Percentiles rank a stretch among this genome's conserved stretches.
phyloP scores from a whole-genome alignment of 2,113 vertebrate genomes.

The Terrapene triunguis region DNA sequence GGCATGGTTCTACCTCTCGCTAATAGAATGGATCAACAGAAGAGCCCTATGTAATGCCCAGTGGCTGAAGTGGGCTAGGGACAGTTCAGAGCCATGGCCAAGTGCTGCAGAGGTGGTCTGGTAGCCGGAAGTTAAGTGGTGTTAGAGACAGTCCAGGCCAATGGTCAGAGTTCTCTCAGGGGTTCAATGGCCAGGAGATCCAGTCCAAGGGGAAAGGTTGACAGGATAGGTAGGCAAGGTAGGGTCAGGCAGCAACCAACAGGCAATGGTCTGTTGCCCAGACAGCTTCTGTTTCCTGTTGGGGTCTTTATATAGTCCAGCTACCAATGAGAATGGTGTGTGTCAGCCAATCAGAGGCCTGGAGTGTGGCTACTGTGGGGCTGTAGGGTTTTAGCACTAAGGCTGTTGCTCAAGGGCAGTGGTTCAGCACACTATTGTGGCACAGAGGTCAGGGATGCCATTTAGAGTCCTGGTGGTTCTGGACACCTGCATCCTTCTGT shows the following conservation, averaged over 20 bases:
- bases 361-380: not conserved
- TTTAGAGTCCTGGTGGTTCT: not conserved
- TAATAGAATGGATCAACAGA: not conserved
- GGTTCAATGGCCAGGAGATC: not conserved
- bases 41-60: not conserved
- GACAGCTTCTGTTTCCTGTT: not conserved
- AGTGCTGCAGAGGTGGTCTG: not conserved
- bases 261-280: not conserved
- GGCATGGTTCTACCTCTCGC: not conserved
- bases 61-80: not conserved
- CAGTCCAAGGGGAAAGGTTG: not conserved
- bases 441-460: not conserved
- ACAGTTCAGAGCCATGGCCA: not conserved
- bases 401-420: not conserved
- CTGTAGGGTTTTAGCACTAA: not conserved
- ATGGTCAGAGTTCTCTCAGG: not conserved
- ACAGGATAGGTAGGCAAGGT: not conserved
- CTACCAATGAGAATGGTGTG: not conserved
- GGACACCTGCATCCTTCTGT: not conserved
- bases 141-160: not conserved
- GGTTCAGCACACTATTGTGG: not conserved
- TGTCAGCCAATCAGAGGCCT: not conserved
- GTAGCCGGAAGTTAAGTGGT: not conserved
- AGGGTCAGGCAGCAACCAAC: not conserved
- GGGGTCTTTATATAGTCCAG: not conserved